phyloP scores from a whole-genome alignment of 1,140 invertebrate species.

The Euura saliciscinereae region DNA sequence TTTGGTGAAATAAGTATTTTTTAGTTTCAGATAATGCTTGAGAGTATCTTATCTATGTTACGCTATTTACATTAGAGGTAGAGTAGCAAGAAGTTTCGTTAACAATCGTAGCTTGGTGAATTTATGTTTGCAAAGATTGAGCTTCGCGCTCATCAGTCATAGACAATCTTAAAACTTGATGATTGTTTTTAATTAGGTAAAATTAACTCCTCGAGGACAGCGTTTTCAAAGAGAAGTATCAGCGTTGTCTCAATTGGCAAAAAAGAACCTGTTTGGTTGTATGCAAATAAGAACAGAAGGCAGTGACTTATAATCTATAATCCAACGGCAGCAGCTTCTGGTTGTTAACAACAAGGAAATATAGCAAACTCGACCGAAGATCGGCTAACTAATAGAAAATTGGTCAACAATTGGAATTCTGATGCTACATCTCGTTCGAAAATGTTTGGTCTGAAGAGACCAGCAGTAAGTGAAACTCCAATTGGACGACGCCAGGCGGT shows the following conservation, averaged over 20 bases:
- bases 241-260: constrained; percentile 2
- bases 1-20: neutral
- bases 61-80: neutral
- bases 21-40: neutral
- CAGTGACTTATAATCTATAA: neutral
- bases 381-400: neutral
- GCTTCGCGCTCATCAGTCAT: too few species aligned
- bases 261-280: constrained; percentile 21
- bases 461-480: neutral
- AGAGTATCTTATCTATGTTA: neutral
- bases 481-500: neutral
- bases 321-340: neutral
- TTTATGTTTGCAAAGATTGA: too few species aligned
- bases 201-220: neutral
- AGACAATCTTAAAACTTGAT: neutral
- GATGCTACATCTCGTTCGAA: neutral
- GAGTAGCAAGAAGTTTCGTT: neutral
- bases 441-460: neutral
- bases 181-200: neutral
- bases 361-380: neutral
- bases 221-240: neutral
- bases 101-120: neutral
- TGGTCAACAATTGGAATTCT: neutral
- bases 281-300: constrained; percentile 26
- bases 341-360: neutral